Percentiles rank a stretch among this genome's conserved stretches.
These are phyloP conservation scores for Mus musculus DNA, from an alignment of 2,113 vertebrate genomes.

Conservation along the genomic window GRCm39 chr15:93435001-93435500, in stretches of 20 bases:
- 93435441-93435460: background rate
- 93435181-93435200: conserved; percentile 42
- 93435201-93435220: conserved; percentile 49
- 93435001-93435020: background rate
- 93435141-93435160: conserved; percentile 28
- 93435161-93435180: background rate
- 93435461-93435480: background rate
- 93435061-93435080: conserved; percentile 70
- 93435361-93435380: conserved; percentile 69
- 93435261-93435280: conserved; percentile 35
- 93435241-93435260: conserved; percentile 58
- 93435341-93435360: conserved; percentile 24
- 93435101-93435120: background rate
- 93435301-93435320: background rate
- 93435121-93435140: background rate
- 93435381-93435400: background rate
- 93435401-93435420: background rate
- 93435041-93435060: conserved; percentile 13
- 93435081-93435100: background rate
- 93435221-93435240: conserved; percentile 31
- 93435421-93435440: background rate
- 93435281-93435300: conserved; percentile 68
- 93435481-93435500: background rate
- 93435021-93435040: background rate
- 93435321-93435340: conserved; percentile 61